Conservation (phyloP, 2,888 invertebrate genomes). For the Ypsolopha scabrella region DNA sequence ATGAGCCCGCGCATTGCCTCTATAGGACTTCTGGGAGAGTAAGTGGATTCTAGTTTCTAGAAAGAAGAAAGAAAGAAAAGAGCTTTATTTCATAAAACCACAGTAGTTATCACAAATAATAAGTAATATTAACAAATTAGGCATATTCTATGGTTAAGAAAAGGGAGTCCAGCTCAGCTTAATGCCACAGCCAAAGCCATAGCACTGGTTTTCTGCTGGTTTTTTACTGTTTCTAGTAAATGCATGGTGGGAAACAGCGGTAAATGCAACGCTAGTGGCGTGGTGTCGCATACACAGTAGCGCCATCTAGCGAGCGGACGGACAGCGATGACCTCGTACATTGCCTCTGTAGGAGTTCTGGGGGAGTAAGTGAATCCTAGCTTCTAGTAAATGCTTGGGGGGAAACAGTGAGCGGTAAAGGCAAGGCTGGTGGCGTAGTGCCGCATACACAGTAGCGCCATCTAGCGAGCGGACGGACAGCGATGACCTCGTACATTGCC, state of each 20-base stretch:
- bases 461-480: conserved; percentile 57
- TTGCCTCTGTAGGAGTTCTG: conserved; percentile 29
- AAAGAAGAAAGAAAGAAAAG: too few species aligned
- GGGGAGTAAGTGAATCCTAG: conserved; percentile 36
- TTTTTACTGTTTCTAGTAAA: too few species aligned
- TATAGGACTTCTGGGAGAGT: conserved; percentile 38
- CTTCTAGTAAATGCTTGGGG: too few species aligned
- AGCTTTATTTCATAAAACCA: too few species aligned
- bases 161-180: too few species aligned
- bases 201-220: too few species aligned
- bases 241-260: conserved; percentile 13
- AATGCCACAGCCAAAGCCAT: too few species aligned
- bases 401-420: too few species aligned
- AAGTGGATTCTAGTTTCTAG: conserved; percentile 11
- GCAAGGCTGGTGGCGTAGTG: conserved; percentile 19
- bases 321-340: conserved; percentile 54
- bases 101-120: too few species aligned
- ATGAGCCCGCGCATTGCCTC: conserved; percentile 39
- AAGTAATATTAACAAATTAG: too few species aligned
- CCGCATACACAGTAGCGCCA: conserved; percentile 32
- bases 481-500: conserved; percentile 41
- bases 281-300: conserved; percentile 34
- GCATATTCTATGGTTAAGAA: too few species aligned
- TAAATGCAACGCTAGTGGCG: conserved; percentile 13
- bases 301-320: conserved; percentile 43